Base-by-base conservation (phyloP, 1,140 invertebrate genomes). In the Halictus rubicundus region DNA sequence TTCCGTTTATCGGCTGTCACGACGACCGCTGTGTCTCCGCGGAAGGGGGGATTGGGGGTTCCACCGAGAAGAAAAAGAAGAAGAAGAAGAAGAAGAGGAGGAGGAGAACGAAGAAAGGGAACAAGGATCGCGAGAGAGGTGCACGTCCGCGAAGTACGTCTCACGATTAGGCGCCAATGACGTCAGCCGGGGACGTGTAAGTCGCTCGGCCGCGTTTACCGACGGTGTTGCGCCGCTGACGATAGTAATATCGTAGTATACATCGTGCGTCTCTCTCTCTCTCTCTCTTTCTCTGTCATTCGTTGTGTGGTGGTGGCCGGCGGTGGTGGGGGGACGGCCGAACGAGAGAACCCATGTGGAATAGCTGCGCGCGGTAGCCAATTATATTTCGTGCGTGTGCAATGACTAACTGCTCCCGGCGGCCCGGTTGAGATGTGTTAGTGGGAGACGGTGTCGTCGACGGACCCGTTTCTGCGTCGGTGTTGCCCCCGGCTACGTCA, bases 111-210 rank as follows among this genome's bases (percentile, higher is more conserved):
- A n/a, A n/a, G n/a, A n/a, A n/a, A n/a, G n/a, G n/a, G n/a, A n/a
- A n/a, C n/a, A 68, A 42, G 19, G 64, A 66, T 59, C 14, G 14
- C 39, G 21, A 39, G 25, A 37, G 70, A 79, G 71, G 71, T 74
- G 70, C 23, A 46, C 39, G 65, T 46, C 16, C 63, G 70, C 69
- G 76, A 69, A 81, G 80, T 82, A 83, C 81, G 81, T 76, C 81
- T 79, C 81, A 79, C 78, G 84, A 86, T 90, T 89, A 90, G 89
- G 89, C 89, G 89, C 89, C 89, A 89, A 88, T 90, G 88, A 90
- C 89, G 88, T 90, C 88, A 89, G 83, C 64, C 88, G 70, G 63
- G 64, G 64, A 70, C 68, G 73, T 68, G 71, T 74, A 69, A 82
- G 54, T 68, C 42, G 63, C 4, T 73, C 73, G 60, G 68, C 65